Evolutionary conservation across 2,113 vertebrate genomes (phyloP).

Genomic region (Spilogale gracilis): DNA sequence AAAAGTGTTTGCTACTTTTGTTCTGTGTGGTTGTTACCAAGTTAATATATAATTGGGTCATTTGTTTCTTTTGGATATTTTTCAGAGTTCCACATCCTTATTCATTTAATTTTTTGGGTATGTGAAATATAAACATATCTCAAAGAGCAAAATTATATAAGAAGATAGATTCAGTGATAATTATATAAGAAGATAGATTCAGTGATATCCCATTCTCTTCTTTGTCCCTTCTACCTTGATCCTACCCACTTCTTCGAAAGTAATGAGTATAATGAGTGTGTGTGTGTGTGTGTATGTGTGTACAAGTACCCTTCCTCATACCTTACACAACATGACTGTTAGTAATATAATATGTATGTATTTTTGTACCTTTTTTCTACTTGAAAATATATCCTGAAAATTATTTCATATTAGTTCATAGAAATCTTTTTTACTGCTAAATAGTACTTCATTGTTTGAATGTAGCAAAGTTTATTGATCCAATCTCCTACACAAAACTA

Average conservation of each 20-base stretch:
- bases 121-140: slow-evolving; percentile 32
- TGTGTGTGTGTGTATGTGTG: not conserved
- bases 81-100: not conserved
- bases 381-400: slow-evolving; percentile 40
- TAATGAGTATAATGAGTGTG: not conserved
- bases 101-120: slow-evolving; percentile 27
- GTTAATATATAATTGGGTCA: not conserved
- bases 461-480: not conserved
- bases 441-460: not conserved
- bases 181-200: not conserved
- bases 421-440: slow-evolving; percentile 15
- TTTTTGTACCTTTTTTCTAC: slow-evolving; percentile 23
- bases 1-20: not conserved
- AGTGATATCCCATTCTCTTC: not conserved
- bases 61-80: slow-evolving; percentile 3
- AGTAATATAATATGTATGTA: not conserved
- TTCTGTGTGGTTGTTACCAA: not conserved
- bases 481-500: not conserved
- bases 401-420: slow-evolving; percentile 12
- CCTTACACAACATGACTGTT: not conserved
- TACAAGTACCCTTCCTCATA: not conserved
- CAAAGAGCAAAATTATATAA: slow-evolving; percentile 21
- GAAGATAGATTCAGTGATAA: slow-evolving; percentile 7
- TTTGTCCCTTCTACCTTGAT: not conserved
- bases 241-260: not conserved